Base-by-base conservation (phyloP, 2,888 invertebrate genomes). In the Pseudococcus viburni region DNA sequence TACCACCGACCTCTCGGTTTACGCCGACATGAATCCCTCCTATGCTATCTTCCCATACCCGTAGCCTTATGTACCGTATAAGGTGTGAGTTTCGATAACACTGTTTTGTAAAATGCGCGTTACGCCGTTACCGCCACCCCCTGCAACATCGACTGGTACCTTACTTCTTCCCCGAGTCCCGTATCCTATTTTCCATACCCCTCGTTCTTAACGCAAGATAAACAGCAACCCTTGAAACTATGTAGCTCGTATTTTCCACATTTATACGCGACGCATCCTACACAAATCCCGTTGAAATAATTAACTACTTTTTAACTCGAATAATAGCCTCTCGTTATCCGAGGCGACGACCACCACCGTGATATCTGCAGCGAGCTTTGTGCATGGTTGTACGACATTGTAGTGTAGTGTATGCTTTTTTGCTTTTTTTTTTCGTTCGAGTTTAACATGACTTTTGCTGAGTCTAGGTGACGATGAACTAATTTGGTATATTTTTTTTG, bases 81-180 rank as follows among this genome's bases (percentile, higher is more conserved):
- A 88, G 88, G 88, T 88, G 88, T 55, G 80, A 51, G 55, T 55
- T 88, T 88, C 88, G 88, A 88, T 88, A 88, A 88, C 80, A 80
- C 9, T 88, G 55, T 80, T 88, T 80, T 80, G 88, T 88, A 80
- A 88, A 88, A 88, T 77, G 55, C 80, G 39, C 80, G 51, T 51
- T 48, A 64, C 86, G 17, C 51, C 51, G 87, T 87, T 86, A 64
- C 59, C 86, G 3, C 26, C 26, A 33, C 48, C 64, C 68, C 19
- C 26, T 42, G 22, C 42, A 48, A 22, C 46, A 19, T 11, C 12
- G 46, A 11, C 12, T 12, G 15, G 15, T 55, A 12, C 55, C n/a
- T 22, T 8, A 5, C n/a, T 19, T 64, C 11, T 9, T 8, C 64
- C 59, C 59, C 59, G 19, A 6, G 64, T 9, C 64, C 55, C n/a